Evolutionary conservation across 2,797 vertebrate species (phyloP), one percentile per base, ranked within the genome.

Genomic region (Columba guinea): DNA sequence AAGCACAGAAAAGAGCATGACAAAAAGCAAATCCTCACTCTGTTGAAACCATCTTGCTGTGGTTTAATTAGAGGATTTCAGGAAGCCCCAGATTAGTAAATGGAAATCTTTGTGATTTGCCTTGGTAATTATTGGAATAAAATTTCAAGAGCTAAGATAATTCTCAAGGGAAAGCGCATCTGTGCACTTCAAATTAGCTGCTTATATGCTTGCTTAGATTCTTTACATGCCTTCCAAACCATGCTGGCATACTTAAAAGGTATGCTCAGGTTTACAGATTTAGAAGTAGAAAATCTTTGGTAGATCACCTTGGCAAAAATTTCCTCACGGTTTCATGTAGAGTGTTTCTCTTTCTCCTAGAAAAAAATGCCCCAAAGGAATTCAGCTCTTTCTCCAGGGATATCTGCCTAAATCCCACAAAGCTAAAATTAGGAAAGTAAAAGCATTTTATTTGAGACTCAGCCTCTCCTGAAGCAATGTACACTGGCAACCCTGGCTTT

Each of bases 71-170:
- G 64, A 93, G 55, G 93, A 95, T 87, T 95, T 96, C 87, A 88
- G 63, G 92, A 81, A 94, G 71, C n/a, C 63, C 35, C 79, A 71
- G 90, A 96, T 96, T 94, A 96, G 93, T 87, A 92, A 94, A 94
- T 91, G 87, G 62, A 93, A 85, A 96, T 91, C 77, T 95, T 91
- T 93, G 52, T 90, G 92, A 95, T 94, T 96, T 96, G 92, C 84
- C 81, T 96, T 85, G 90, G 78, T 55, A 96, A 94, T 96, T 82
- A 95, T 28, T 91, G 92, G 82, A 94, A 92, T 91, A 46, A 80
- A 85, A 95, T 90, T 95, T 88, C 94, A 94, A 79, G 65, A 94
- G 79, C 62, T 63, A 35, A 94, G 87, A 77, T 86, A 63, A 87
- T 84, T 95, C 87, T 48, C 69, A 76, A 90, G 88, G 46, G 90